Conservation (phyloP, 2,113 vertebrate genomes). For the Hippocampus mohnikei region DNA sequence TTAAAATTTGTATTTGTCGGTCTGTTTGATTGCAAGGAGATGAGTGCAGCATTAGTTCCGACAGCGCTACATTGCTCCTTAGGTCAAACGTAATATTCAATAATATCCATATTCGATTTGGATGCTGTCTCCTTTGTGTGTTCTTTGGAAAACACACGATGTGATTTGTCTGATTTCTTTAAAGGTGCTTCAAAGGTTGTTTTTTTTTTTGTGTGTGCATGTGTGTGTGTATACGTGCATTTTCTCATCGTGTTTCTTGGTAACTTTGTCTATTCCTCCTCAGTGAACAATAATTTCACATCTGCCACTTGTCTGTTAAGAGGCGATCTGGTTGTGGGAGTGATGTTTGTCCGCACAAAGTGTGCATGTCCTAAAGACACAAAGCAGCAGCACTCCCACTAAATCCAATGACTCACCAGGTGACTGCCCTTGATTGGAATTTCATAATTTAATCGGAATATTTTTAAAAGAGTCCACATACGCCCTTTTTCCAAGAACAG, state of each 20-base stretch:
- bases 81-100: slow-evolving; percentile 16
- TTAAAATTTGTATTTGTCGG: slow-evolving; percentile 9
- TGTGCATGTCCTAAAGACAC: background rate
- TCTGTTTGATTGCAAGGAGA: slow-evolving; percentile 31
- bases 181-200: background rate
- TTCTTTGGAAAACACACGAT: background rate
- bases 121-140: slow-evolving; percentile 29
- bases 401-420: slow-evolving; percentile 2
- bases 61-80: slow-evolving; percentile 17
- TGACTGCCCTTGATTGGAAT: background rate
- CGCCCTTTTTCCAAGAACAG: background rate
- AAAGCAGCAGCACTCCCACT: background rate
- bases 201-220: too few species aligned
- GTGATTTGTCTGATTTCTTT: slow-evolving; percentile 5
- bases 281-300: background rate
- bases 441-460: background rate
- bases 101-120: slow-evolving; percentile 38
- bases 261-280: background rate
- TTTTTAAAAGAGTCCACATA: background rate
- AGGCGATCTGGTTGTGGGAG: background rate
- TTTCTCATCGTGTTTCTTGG: background rate
- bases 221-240: too few species aligned
- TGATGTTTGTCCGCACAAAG: background rate
- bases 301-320: too few species aligned
- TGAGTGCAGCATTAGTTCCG: slow-evolving; percentile 28